Conservation (phyloP, 1,140 invertebrate genomes). For the Drosophila pseudoananassae region DNA sequence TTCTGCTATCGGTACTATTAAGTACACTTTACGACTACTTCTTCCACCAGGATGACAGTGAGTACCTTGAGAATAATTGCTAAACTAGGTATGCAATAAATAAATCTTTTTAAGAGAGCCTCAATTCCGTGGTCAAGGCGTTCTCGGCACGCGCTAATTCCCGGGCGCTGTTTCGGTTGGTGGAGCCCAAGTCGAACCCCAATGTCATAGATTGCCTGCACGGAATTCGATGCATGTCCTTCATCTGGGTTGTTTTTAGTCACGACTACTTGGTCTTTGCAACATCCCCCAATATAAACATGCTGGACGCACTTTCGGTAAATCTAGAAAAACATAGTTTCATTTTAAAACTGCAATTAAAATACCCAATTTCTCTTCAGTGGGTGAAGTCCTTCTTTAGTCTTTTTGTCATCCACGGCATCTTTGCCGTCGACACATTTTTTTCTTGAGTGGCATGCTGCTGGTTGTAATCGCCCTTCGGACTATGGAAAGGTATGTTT, state of each 20-base stretch:
- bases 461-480: constrained; percentile 87
- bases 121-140: constrained; percentile 30
- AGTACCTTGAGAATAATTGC: constrained; percentile 12
- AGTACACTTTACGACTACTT: constrained; percentile 63
- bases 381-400: constrained; percentile 84
- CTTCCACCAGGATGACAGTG: constrained; percentile 36
- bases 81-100: too few relatives aligned
- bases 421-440: constrained; percentile 95
- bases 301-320: too few relatives aligned
- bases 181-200: too few relatives aligned
- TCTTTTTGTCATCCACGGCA: constrained; percentile 85
- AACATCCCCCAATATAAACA: too few relatives aligned
- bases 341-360: too few relatives aligned
- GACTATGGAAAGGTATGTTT: constrained; percentile 86
- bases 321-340: too few relatives aligned
- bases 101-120: constrained; percentile 12
- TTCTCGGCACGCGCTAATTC: constrained; percentile 55
- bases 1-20: too few relatives aligned
- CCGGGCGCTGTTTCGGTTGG: constrained; percentile 49
- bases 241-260: too few relatives aligned
- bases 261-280: too few relatives aligned
- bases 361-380: constrained; percentile 19
- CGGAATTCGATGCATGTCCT: too few relatives aligned
- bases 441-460: constrained; percentile 91
- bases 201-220: too few relatives aligned